phyloP scores from a whole-genome alignment of 2,888 invertebrate species.

The Apotomis capreana region DNA sequence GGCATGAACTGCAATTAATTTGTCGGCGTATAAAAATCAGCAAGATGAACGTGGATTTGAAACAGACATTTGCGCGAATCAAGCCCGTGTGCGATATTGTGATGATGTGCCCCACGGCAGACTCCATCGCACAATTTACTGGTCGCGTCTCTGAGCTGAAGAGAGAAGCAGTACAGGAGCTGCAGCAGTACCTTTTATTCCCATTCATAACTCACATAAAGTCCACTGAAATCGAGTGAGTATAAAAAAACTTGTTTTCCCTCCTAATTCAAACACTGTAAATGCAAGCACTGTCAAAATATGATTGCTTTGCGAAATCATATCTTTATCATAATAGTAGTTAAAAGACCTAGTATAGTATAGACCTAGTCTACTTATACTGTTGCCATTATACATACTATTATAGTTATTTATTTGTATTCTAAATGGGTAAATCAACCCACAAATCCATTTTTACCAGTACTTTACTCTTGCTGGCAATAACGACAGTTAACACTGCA shows the following conservation, averaged over 20 bases:
- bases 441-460: too few species aligned
- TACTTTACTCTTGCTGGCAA: too few species aligned
- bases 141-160: constrained; percentile 63
- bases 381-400: too few species aligned
- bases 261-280: constrained; percentile 2
- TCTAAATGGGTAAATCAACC: too few species aligned
- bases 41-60: constrained; percentile 67
- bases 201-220: constrained; percentile 76
- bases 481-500: too few species aligned
- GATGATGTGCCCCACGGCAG: constrained; percentile 72
- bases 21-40: constrained; percentile 5
- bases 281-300: neutral
- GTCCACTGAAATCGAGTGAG: constrained; percentile 66
- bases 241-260: constrained; percentile 22
- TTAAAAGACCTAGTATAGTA: too few species aligned
- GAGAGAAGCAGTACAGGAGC: constrained; percentile 71
- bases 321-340: too few species aligned
- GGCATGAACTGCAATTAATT: neutral
- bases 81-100: constrained; percentile 82
- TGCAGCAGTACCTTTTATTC: constrained; percentile 81
- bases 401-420: too few species aligned
- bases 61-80: constrained; percentile 68
- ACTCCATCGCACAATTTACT: constrained; percentile 64
- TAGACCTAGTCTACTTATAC: too few species aligned
- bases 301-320: neutral